Evolutionary conservation across 2,888 invertebrate species (phyloP).

Genomic region (Hirtodrosophila duncani): DNA sequence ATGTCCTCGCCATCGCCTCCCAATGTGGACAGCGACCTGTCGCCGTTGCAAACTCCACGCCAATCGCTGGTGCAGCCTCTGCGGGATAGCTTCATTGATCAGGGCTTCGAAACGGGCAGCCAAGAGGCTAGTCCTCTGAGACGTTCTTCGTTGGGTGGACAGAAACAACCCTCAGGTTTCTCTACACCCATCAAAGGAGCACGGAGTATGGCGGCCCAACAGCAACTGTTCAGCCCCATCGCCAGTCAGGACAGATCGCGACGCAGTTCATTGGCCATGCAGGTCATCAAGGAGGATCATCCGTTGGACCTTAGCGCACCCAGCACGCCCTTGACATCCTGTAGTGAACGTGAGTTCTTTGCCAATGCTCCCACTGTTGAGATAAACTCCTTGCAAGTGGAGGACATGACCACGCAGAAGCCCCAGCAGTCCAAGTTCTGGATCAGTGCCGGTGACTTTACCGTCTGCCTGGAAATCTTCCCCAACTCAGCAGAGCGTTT

Average conservation of each 20-base stretch:
- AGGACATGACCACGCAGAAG: constrained; percentile 15
- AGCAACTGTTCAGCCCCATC: constrained; percentile 63
- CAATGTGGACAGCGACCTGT: constrained; percentile 63
- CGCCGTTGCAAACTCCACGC: constrained; percentile 49
- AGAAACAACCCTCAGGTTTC: constrained; percentile 37
- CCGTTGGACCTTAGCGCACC: constrained; percentile 51
- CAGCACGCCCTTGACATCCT: constrained; percentile 39
- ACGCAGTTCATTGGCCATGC: constrained; percentile 73
- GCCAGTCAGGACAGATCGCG: constrained; percentile 41
- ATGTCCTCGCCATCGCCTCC: constrained; percentile 71
- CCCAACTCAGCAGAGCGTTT: constrained; percentile 53
- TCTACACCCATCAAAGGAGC: constrained; percentile 69
- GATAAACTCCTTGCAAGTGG: constrained; percentile 44
- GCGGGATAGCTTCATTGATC: constrained; percentile 67
- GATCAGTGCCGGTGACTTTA: constrained; percentile 67
- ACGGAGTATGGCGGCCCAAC: constrained; percentile 23
- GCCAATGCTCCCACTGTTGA: constrained; percentile 54
- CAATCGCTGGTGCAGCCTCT: constrained; percentile 35
- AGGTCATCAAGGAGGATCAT: constrained; percentile 73
- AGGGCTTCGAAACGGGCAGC: constrained; percentile 75
- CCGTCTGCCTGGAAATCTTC: constrained; percentile 60
- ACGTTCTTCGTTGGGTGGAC: constrained; percentile 18
- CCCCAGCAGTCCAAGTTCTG: constrained; percentile 64
- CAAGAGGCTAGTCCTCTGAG: constrained; percentile 69
- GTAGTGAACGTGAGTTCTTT: constrained; percentile 53